Evolutionary conservation across 2,113 vertebrate genomes (phyloP).

Genomic region (Hucho hucho): DNA sequence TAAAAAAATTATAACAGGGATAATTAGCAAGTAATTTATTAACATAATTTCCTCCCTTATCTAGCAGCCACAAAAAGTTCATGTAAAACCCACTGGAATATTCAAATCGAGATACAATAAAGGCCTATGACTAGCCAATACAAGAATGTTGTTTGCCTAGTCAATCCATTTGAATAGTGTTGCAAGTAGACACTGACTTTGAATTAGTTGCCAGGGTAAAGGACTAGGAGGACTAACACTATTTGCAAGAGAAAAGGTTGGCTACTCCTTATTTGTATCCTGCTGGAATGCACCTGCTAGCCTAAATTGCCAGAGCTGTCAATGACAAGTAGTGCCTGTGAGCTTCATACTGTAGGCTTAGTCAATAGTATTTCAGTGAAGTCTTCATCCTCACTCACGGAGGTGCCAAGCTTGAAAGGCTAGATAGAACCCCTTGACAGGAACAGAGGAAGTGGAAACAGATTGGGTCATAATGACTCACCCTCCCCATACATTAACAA

Average conservation of each 20-base stretch:
- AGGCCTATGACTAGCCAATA: not conserved
- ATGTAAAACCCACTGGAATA: not conserved
- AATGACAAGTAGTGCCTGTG: not conserved
- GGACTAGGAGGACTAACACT: not conserved
- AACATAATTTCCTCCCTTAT: not conserved
- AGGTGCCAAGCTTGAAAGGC: conserved; percentile 4
- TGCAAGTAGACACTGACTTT: not conserved
- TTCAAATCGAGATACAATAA: not conserved
- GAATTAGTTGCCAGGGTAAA: not conserved
- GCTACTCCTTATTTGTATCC: not conserved
- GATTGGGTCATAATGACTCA: conserved; percentile 42
- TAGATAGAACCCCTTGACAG: conserved; percentile 36
- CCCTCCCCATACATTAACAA: conserved; percentile 14
- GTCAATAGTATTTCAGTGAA: not conserved
- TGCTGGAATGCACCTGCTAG: not conserved
- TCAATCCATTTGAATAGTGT: not conserved
- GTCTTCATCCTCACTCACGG: not conserved
- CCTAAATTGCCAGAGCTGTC: not conserved
- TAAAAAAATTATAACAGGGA: not conserved
- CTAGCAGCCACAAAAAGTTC: not conserved
- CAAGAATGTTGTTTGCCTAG: not conserved
- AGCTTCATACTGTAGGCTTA: not conserved
- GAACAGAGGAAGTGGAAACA: conserved; percentile 38
- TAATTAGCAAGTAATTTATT: not conserved
- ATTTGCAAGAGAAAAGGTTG: not conserved